Base-by-base conservation (phyloP, 2,888 invertebrate genomes). In the Cotesia congregata region DNA sequence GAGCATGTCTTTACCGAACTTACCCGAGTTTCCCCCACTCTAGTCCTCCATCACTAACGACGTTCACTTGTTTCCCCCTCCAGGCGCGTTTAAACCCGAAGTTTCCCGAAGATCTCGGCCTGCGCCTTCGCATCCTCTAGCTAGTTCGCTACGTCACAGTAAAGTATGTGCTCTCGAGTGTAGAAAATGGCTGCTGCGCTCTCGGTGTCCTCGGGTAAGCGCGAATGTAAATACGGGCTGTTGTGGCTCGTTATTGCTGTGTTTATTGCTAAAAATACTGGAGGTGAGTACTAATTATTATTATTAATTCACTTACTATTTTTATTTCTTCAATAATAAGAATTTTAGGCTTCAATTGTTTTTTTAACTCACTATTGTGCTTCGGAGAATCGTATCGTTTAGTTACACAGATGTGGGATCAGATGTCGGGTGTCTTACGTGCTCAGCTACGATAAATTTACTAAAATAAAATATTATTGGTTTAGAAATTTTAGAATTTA, bases 161-260 rank as follows among this genome's bases (percentile, higher is more conserved):
- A 83, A 88, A 88, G 87, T 88, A 88, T 88, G 88, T 87, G 87
- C 87, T 86, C 85, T 84, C 86, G 87, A 85, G 85, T 83, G 80
- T 88, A 88, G 88, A 89, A 89, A 89, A 89, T 89, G 89, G 89
- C 89, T 88, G 86, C 87, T 88, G 86, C 86, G 87, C 85, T 86
- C 86, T 85, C 84, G 85, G 86, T 84, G 85, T 85, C 79, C 80
- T 83, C 85, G 83, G 85, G 84, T 85, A 83, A 83, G 82, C 83
- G 83, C 83, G 83, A 82, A 85, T 86, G 87, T 87, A 87, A 88
- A 88, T 87, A 86, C 85, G 85, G 85, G 78, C 79, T 78, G 83
- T 83, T 88, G 78, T 87, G 86, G 85, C 81, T 88, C 81, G 82
- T 83, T 76, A 79, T 87, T 71, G 81, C 80, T 77, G 83, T 88